Evolutionary conservation across 37 sponge, comb jelly and placozoan genomes (phyloP), one percentile per base, ranked within the genome.

Genomic region (Oscarella lobularis): DNA sequence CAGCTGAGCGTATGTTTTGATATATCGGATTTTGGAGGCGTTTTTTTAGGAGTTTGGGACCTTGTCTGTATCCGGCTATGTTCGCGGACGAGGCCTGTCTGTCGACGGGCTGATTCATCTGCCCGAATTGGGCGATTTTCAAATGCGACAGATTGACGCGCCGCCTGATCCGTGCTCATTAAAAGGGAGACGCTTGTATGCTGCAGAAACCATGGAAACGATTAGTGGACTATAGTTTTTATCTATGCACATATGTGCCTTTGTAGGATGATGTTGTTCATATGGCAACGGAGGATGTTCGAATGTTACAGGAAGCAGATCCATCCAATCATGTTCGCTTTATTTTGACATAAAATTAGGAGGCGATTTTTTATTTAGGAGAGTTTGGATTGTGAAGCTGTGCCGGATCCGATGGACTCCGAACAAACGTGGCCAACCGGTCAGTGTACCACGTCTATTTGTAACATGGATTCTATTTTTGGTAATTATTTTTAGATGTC

Each of bases 381-480:
- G 79, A 75, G 84, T 66, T 76, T 95, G 35, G 69, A 66, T 3
- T 66, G 83, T 41, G 96, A 95, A 77, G 92, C 80, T 34, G 78
- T 38, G 6, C 87, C 78, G 32, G 92, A 98, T 80, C 87, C 89
- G 37, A 91, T 98, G 92, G 95, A 90, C 35, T 94, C 86, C 2
- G 99, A 98, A 41, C 96, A 98, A 81, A 94, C 99, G 31, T 98
- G 99, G 99, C 99, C 99, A 1, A 86, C 89, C 1, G 89, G n/a
- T n/a, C n/a, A n/a, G n/a, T n/a, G n/a, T n/a, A n/a, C n/a, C n/a
- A n/a, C n/a, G n/a, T n/a, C n/a, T n/a, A n/a, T n/a, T n/a, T n/a
- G n/a, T n/a, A n/a, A n/a, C n/a, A n/a, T n/a, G n/a, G n/a, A n/a
- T n/a, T n/a, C n/a, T n/a, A n/a, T n/a, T n/a, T n/a, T n/a, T n/a